phyloP scores from a whole-genome alignment of 53 echinoderm and acorn worm genomes.

The Echinarachnius parma region DNA sequence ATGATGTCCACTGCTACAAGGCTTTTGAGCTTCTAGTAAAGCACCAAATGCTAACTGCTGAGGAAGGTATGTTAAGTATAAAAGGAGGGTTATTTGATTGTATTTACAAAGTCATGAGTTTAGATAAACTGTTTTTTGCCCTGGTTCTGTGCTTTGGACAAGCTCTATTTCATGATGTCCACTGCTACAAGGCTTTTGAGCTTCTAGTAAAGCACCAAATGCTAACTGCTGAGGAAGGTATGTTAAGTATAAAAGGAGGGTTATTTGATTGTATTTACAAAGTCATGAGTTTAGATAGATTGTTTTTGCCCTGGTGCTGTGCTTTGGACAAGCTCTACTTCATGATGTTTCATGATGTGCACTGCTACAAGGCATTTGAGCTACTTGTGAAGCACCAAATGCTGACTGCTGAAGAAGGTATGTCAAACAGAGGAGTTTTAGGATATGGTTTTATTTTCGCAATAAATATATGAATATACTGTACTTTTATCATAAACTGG shows the following conservation, averaged over 20 bases:
- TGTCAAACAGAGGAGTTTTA: neutral
- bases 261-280: too few species aligned
- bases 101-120: too few species aligned
- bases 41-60: constrained; percentile 92
- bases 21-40: constrained; percentile 92
- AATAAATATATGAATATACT: too few species aligned
- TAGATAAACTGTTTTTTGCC: too few species aligned
- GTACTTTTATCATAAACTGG: too few species aligned
- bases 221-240: constrained; percentile 79
- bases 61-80: constrained; percentile 65
- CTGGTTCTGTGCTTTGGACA: constrained; percentile 72
- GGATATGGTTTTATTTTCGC: too few species aligned
- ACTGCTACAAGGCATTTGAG: constrained; percentile 94
- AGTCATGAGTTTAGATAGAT: too few species aligned
- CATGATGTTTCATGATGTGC: constrained; percentile 73
- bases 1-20: constrained; percentile 86
- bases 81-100: too few species aligned
- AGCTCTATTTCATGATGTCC: constrained; percentile 74
- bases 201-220: constrained; percentile 94
- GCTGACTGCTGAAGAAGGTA: constrained; percentile 92
- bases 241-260: too few species aligned
- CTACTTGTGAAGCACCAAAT: constrained; percentile 94
- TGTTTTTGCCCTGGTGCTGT: too few species aligned
- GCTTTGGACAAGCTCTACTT: too few species aligned
- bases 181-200: constrained; percentile 94